phyloP scores from a whole-genome alignment of 23 tunicate genomes.

The Trididemnum clinides region DNA sequence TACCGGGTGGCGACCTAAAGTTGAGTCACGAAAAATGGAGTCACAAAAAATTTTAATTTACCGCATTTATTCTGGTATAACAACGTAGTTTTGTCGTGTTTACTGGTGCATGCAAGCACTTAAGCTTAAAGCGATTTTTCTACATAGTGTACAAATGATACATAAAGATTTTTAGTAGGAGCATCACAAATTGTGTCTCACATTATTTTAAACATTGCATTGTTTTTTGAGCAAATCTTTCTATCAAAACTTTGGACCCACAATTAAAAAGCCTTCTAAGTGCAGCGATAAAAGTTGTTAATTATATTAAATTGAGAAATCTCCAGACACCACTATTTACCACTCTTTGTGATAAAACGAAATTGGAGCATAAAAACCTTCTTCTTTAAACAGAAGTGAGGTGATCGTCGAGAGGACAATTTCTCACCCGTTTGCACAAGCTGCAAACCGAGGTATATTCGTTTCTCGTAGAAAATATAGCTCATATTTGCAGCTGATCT shows the following conservation, averaged over 20 bases:
- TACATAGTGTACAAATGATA: no score
- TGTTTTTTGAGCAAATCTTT: not conserved
- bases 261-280: not conserved
- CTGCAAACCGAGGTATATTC: constrained; percentile 12
- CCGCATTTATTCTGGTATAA: no score
- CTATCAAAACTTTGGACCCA: constrained; percentile 1
- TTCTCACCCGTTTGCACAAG: constrained; percentile 29
- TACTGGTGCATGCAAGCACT: no score
- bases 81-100: no score
- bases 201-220: constrained; percentile 9
- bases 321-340: constrained; percentile 7
- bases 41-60: no score
- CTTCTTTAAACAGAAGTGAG: constrained; percentile 15
- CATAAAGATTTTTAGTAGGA: constrained; percentile 17
- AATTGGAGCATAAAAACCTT: not conserved
- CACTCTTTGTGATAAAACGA: not conserved
- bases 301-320: not conserved
- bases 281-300: constrained; percentile 12
- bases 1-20: no score
- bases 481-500: constrained; percentile 12
- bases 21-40: no score
- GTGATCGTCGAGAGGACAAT: constrained; percentile 4
- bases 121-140: no score
- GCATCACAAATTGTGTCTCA: constrained; percentile 1
- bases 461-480: not conserved